Conservation (phyloP, 2,888 invertebrate genomes). For the Sialis lutaria region DNA sequence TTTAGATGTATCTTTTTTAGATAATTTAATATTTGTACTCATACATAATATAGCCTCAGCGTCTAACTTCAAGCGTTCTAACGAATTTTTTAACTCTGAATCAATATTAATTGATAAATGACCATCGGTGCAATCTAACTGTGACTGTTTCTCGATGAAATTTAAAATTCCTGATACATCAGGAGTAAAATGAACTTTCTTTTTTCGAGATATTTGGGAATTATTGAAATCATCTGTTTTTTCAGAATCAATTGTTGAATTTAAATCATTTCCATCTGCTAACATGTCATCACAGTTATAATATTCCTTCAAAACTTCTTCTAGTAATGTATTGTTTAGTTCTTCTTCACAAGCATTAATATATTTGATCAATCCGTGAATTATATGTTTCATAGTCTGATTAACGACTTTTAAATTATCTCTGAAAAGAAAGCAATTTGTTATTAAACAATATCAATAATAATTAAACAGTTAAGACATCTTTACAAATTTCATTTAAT, state of each 20-base stretch:
- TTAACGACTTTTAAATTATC: slow-evolving; percentile 50
- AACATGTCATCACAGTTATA: slow-evolving; percentile 15
- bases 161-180: slow-evolving; percentile 40
- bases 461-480: background rate
- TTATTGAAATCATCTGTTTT: slow-evolving; percentile 12
- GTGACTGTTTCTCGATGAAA: slow-evolving; percentile 40
- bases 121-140: slow-evolving; percentile 28
- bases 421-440: slow-evolving; percentile 23
- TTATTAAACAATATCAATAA: background rate
- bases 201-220: slow-evolving; percentile 16
- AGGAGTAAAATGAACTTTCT: slow-evolving; percentile 54
- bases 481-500: background rate
- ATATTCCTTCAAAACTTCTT: slow-evolving; percentile 34
- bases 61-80: slow-evolving; percentile 47
- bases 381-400: slow-evolving; percentile 41
- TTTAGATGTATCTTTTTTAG: background rate
- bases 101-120: slow-evolving; percentile 38
- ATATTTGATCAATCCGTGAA: slow-evolving; percentile 54
- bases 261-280: slow-evolving; percentile 13
- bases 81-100: slow-evolving; percentile 46
- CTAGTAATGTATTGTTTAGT: slow-evolving; percentile 54
- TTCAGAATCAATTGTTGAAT: slow-evolving; percentile 10
- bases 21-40: slow-evolving; percentile 17
- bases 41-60: slow-evolving; percentile 50
- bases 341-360: slow-evolving; percentile 63